Evolutionary conservation across 2,888 invertebrate species (phyloP).

Genomic region (Drosophila algonquin): DNA sequence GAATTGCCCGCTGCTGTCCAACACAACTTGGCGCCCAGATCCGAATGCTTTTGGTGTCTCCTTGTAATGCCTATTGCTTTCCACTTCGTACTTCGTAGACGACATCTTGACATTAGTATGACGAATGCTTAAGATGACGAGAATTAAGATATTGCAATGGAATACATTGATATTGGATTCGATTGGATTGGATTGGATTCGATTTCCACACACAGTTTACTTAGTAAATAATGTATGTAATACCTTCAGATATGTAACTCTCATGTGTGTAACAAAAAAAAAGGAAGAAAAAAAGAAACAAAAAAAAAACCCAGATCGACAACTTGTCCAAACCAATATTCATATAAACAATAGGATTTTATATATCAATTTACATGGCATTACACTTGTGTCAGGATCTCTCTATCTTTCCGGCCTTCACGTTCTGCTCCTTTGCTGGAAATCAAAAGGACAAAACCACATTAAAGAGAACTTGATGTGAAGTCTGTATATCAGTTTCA

Average conservation of each 20-base stretch:
- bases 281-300: background rate
- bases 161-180: background rate
- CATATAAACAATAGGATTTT: constrained; percentile 55
- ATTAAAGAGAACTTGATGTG: no score
- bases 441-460: no score
- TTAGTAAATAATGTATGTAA: constrained; percentile 1
- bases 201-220: background rate
- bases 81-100: constrained; percentile 2
- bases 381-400: background rate
- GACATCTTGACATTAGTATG: background rate
- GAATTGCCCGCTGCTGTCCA: constrained; percentile 82
- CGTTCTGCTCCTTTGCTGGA: background rate
- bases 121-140: background rate
- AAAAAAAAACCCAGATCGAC: constrained; percentile 8
- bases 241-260: constrained; percentile 16
- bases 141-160: background rate
- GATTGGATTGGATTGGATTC: background rate
- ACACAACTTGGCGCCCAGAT: constrained; percentile 76
- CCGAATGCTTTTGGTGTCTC: constrained; percentile 23
- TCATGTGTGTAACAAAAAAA: background rate
- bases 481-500: constrained; percentile 49
- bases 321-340: constrained; percentile 53
- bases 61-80: constrained; percentile 15
- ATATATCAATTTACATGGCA: constrained; percentile 35
- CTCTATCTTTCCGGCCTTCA: background rate